phyloP scores from a whole-genome alignment of 2,113 vertebrate genomes.

The Recurvirostra avosetta region DNA sequence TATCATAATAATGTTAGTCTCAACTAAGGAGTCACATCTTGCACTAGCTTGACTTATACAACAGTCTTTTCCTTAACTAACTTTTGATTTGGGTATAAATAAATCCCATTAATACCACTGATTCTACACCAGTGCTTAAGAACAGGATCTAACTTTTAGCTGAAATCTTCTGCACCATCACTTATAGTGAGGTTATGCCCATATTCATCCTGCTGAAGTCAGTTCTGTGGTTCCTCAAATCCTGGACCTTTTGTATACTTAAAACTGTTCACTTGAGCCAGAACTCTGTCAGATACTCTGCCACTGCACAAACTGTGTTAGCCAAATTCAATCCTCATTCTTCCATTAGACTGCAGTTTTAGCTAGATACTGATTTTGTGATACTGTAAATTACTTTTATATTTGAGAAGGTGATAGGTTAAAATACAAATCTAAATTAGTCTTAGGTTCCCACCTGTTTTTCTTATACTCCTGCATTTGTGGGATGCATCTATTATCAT shows the following conservation, averaged over 20 bases:
- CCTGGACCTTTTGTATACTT: fast-evolving
- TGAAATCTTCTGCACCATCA: background rate
- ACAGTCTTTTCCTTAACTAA: background rate
- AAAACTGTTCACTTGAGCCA: background rate
- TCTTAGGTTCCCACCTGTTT: background rate
- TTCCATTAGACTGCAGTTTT: background rate
- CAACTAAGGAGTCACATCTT: fast-evolving
- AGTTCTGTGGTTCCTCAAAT: background rate
- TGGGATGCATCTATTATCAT: background rate
- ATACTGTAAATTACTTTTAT: background rate
- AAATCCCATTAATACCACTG: background rate
- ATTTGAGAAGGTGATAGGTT: background rate
- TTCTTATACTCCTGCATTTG: background rate
- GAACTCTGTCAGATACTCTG: background rate
- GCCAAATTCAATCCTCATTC: background rate
- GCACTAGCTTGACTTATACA: background rate
- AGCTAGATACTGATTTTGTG: background rate
- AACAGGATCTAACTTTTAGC: background rate
- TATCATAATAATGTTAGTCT: background rate
- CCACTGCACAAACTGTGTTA: fast-evolving
- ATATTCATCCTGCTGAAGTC: background rate
- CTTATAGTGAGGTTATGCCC: background rate
- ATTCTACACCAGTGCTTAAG: fast-evolving
- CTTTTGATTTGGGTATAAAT: background rate
- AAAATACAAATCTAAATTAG: background rate